Evolutionary conservation across 2,888 invertebrate genomes (phyloP).

Genomic region (Ochlodes sylvanus): DNA sequence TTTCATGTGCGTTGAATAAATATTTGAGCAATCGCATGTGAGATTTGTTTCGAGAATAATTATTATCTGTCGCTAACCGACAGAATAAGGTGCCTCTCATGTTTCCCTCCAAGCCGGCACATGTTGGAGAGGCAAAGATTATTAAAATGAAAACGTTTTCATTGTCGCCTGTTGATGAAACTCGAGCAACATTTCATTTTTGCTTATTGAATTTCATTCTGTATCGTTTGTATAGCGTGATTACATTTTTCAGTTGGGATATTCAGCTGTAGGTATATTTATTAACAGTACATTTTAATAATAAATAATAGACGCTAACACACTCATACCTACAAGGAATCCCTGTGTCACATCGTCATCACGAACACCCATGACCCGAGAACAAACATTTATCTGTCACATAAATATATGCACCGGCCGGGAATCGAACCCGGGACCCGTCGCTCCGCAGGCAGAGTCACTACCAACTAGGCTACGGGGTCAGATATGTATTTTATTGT

Average conservation of each 20-base stretch:
- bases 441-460: too few relatives aligned
- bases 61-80: conserved; percentile 1
- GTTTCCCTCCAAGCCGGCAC: not conserved
- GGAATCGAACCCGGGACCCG: too few relatives aligned
- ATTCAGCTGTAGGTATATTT: too few relatives aligned
- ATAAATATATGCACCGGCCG: too few relatives aligned
- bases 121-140: conserved; percentile 5
- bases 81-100: not conserved
- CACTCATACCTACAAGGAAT: too few relatives aligned
- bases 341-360: too few relatives aligned
- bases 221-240: not conserved
- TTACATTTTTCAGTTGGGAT: not conserved
- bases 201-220: not conserved
- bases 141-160: not conserved
- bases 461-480: too few relatives aligned
- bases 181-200: not conserved
- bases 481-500: too few relatives aligned
- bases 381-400: too few relatives aligned
- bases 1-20: not conserved
- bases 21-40: conserved; percentile 11
- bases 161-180: conserved; percentile 2
- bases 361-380: too few relatives aligned
- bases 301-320: too few relatives aligned
- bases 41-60: conserved; percentile 1
- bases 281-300: too few relatives aligned